Percentiles rank a stretch among this genome's conserved stretches.
Conservation (phyloP, 2,113 vertebrate genomes). For the cat (Felis catus) region DNA sequence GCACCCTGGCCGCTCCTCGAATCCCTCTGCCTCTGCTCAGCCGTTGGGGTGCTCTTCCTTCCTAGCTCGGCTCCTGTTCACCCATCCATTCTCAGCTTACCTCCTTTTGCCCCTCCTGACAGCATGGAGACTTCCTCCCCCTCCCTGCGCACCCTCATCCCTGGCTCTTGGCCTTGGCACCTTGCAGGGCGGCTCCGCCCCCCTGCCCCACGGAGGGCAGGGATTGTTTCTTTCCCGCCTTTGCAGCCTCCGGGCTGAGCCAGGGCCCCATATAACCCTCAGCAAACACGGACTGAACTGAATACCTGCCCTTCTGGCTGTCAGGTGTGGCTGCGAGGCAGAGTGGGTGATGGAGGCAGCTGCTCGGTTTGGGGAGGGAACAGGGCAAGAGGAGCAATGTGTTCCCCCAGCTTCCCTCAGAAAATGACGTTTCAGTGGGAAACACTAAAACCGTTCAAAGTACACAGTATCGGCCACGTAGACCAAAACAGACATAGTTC, state of each 20-base stretch:
- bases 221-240: background rate
- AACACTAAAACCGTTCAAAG: background rate
- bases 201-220: background rate
- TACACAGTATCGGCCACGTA: background rate
- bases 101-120: background rate
- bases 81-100: background rate
- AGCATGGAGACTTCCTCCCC: accelerated
- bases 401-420: background rate
- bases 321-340: background rate
- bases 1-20: accelerated
- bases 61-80: background rate
- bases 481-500: background rate
- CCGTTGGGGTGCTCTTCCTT: background rate
- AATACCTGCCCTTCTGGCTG: accelerated
- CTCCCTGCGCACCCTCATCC: accelerated
- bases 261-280: background rate
- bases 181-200: background rate
- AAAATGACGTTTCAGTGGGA: background rate
- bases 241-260: background rate
- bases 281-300: accelerated
- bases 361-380: too few relatives aligned
- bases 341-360: background rate
- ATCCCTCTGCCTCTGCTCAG: background rate
- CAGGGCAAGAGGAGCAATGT: too few relatives aligned
- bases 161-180: background rate